Evolutionary conservation across 2,888 invertebrate species (phyloP).

Genomic region (Hypselothyrea guttata): DNA sequence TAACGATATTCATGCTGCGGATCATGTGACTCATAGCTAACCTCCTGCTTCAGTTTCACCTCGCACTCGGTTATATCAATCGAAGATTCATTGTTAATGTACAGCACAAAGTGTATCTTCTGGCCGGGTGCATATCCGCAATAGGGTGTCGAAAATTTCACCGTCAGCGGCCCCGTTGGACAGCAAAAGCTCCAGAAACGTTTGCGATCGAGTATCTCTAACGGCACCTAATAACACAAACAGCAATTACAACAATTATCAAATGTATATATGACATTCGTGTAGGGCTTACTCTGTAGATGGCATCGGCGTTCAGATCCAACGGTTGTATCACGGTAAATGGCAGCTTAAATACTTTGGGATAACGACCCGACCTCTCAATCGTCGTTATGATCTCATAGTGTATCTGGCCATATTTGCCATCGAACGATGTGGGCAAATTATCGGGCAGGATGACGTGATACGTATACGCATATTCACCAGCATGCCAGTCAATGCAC

Average conservation of each 20-base stretch:
- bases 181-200: slow-evolving; percentile 82
- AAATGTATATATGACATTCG: neutral
- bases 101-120: slow-evolving; percentile 86
- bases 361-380: slow-evolving; percentile 92
- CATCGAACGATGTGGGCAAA: slow-evolving; percentile 91
- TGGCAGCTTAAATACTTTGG: slow-evolving; percentile 89
- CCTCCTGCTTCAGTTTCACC: slow-evolving; percentile 86
- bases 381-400: slow-evolving; percentile 91
- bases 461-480: slow-evolving; percentile 89
- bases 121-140: slow-evolving; percentile 91
- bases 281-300: slow-evolving; percentile 85
- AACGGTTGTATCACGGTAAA: slow-evolving; percentile 91
- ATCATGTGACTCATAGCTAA: slow-evolving; percentile 80
- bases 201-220: slow-evolving; percentile 81
- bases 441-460: slow-evolving; percentile 85
- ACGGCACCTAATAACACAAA: slow-evolving; percentile 67
- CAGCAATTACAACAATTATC: too few relatives aligned
- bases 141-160: slow-evolving; percentile 84
- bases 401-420: slow-evolving; percentile 88
- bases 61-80: slow-evolving; percentile 86
- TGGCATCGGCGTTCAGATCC: slow-evolving; percentile 90
- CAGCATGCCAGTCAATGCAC: slow-evolving; percentile 86
- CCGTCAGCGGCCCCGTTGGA: slow-evolving; percentile 80
- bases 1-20: slow-evolving; percentile 81
- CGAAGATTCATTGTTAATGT: slow-evolving; percentile 89